Conservation (phyloP, 2,797 vertebrate species). For the Astyanax mexicanus region DNA sequence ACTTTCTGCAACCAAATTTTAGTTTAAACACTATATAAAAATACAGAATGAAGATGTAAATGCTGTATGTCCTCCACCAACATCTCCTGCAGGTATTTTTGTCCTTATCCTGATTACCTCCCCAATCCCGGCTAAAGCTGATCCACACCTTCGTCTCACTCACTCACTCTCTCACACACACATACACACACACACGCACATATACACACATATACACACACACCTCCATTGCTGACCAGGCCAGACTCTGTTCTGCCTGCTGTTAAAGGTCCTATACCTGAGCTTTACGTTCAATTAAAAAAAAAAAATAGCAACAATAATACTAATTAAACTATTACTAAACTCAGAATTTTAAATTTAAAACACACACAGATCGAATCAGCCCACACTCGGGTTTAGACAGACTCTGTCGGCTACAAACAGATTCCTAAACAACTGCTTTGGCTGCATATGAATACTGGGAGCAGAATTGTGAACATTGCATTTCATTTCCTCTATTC, state of each 20-base stretch:
- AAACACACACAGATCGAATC: too few species aligned
- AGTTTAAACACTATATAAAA: too few species aligned
- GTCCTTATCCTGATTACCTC: conserved; percentile 82
- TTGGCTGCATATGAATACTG: too few species aligned
- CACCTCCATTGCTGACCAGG: background rate
- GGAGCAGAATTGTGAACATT: too few species aligned
- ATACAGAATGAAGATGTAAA: too few species aligned
- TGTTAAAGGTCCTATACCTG: background rate
- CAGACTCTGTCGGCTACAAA: too few species aligned
- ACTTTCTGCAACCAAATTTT: too few species aligned
- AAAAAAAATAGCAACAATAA: background rate
- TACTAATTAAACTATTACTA: background rate
- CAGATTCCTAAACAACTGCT: too few species aligned
- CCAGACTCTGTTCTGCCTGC: background rate
- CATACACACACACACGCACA: conserved; percentile 3
- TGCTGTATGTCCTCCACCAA: background rate
- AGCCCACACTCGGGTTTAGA: too few species aligned
- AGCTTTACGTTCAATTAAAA: too few species aligned
- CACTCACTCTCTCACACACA: background rate
- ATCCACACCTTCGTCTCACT: conserved; percentile 65
- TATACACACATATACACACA: conserved; percentile 1
- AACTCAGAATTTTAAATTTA: too few species aligned
- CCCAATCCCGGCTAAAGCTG: conserved; percentile 77
- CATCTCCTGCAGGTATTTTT: conserved; percentile 80
- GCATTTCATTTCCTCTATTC: too few species aligned